These are phyloP conservation scores for Dicrostonyx torquatus DNA, from an alignment of 2,797 vertebrate genomes.

Conservation along the genomic window DNA sequence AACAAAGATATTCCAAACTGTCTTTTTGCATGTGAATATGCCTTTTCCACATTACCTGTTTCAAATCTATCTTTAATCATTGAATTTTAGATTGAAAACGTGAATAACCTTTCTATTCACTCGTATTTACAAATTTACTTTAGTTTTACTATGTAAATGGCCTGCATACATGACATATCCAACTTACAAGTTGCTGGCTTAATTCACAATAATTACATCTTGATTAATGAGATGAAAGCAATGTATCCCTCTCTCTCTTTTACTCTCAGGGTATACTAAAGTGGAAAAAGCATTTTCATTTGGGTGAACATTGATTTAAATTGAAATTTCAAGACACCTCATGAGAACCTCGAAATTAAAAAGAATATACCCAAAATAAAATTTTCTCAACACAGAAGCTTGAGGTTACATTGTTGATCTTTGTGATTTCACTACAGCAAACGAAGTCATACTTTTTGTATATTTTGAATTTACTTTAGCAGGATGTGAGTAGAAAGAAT, in stretches of 20 bases:
- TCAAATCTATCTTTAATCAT: not conserved
- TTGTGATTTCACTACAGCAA: not conserved
- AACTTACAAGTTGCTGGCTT: not conserved
- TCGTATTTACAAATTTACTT: not conserved
- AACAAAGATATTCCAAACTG: not conserved
- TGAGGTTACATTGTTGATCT: not conserved
- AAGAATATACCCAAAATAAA: not conserved
- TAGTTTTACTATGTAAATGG: not conserved
- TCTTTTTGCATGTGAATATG: not conserved
- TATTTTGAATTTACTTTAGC: not conserved
- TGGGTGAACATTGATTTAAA: not conserved
- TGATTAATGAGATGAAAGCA: not conserved
- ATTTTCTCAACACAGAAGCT: not conserved
- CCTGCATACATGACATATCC: not conserved
- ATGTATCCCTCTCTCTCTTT: not conserved
- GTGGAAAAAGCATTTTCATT: not conserved
- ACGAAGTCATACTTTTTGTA: not conserved
- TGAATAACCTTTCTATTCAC: not conserved
- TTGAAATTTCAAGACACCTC: constrained; percentile 1
- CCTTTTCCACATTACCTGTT: not conserved
- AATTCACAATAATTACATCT: not conserved
- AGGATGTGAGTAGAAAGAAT: not conserved
- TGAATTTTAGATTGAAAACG: not conserved
- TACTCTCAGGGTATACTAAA: not conserved
- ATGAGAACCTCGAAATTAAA: not conserved